These are phyloP conservation scores for Bradypodion pumilum DNA, from an alignment of 2,797 vertebrate genomes.

Conservation along the genomic window DNA sequence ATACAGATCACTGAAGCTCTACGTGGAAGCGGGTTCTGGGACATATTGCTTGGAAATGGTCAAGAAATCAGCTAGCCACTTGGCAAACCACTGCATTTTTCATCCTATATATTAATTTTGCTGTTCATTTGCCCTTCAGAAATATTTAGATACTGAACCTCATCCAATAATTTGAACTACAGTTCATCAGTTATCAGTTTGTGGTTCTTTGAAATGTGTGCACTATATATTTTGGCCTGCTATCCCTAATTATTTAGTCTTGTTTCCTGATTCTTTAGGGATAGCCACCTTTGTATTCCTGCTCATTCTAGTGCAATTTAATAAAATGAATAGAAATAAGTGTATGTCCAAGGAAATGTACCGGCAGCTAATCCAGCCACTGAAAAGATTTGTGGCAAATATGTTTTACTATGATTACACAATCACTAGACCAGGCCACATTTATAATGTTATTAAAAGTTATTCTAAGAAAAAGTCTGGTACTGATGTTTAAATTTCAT, in stretches of 20 bases:
- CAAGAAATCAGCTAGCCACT: not conserved
- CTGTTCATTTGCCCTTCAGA: not conserved
- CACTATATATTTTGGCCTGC: not conserved
- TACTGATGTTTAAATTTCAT: conserved; percentile 59
- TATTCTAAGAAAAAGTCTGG: conserved; percentile 54
- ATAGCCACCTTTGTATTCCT: not conserved
- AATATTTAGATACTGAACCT: not conserved
- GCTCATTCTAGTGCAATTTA: not conserved
- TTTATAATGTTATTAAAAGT: conserved; percentile 68
- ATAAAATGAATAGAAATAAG: not conserved
- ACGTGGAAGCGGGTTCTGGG: not conserved
- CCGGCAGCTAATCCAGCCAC: not conserved
- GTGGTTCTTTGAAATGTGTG: not conserved
- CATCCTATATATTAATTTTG: not conserved
- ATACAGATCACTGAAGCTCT: too few relatives aligned
- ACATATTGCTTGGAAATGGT: not conserved
- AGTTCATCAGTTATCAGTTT: not conserved
- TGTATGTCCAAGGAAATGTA: not conserved
- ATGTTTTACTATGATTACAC: conserved; percentile 66
- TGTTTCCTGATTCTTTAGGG: not conserved
- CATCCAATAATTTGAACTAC: not conserved
- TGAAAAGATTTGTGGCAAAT: conserved; percentile 38
- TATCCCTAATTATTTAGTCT: not conserved
- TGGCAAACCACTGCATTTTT: not conserved
- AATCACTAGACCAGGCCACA: conserved; percentile 28